Base-by-base conservation (phyloP, 2,888 invertebrate species). In the Unio pictorum region DNA sequence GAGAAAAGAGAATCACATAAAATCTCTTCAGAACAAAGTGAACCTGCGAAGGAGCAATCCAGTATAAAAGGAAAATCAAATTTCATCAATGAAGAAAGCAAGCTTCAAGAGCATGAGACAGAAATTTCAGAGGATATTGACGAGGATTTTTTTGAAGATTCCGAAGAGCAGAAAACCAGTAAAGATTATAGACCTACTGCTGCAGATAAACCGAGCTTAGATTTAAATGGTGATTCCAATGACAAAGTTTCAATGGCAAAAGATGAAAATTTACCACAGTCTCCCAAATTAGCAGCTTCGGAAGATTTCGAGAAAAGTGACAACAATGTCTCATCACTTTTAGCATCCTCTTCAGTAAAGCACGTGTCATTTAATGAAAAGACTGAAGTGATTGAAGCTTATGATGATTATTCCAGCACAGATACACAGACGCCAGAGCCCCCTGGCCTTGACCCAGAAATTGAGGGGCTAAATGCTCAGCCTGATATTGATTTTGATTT, bases 321-420 rank as follows among this genome's bases (percentile, higher is more conserved):
- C 28, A 34, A 64, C n/a, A 17, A 55, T 23, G 28, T 64, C 8
- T 45, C 67, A 23, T 58, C 57, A 7, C 71, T 66, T 17, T 70
- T 66, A 11, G 66, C 70, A 18, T 63, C 66, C 5, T 70, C 65
- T 62, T 68, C 54, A 26, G 66, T 65, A 28, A 82, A 81, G 65
- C 76, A 77, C 64, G 82, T 82, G 28, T 84, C 84, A 15, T 84
- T 84, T 61, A 76, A 77, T 63, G 81, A 82, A 55, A 76, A 80
- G 23, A 73, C 81, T 0, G 78, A 80, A 67, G 76, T 81, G 15
- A 79, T 77, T 64, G 70, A 75, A 34, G 75, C 77, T 7, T 73
- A 67, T 69, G 77, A 77, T 58, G 59, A 62, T 17, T 67, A 69
- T 1, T 65, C 74, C 4, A 81, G 81, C 57, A 81, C 81, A 11